A percentile compares a stretch with the other conserved stretches of the same genome.
phyloP scores from a whole-genome alignment of 2,797 vertebrate genomes.

The Spinus olivaceus region DNA sequence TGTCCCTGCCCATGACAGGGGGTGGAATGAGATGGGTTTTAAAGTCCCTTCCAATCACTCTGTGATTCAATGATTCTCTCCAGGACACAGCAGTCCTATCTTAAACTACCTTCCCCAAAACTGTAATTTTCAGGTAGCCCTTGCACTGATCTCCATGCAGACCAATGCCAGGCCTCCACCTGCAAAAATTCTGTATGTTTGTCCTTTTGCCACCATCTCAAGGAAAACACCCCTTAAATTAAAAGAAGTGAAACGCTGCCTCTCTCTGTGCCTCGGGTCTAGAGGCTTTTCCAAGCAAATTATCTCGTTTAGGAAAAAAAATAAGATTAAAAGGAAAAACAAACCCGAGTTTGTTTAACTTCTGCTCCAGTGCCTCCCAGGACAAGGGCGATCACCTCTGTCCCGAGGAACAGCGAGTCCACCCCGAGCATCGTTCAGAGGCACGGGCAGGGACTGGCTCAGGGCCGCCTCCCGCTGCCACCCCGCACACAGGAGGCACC shows the following conservation, averaged over 20 bases:
- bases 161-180: background rate
- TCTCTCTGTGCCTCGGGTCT: accelerated
- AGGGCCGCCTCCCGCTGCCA: background rate
- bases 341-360: background rate
- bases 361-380: background rate
- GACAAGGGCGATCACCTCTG: background rate
- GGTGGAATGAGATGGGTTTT: background rate
- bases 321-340: background rate
- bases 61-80: background rate
- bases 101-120: background rate
- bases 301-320: background rate
- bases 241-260: background rate
- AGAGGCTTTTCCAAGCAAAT: background rate
- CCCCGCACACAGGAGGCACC: background rate
- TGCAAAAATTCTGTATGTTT: background rate
- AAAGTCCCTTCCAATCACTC: background rate
- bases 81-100: background rate
- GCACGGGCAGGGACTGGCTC: background rate
- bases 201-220: background rate
- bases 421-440: accelerated
- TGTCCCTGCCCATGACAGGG: background rate
- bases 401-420: background rate
- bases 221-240: background rate
- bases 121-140: background rate
- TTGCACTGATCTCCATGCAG: background rate